Base-by-base conservation (phyloP, 2,888 invertebrate species). In the Dusona sp. region DNA sequence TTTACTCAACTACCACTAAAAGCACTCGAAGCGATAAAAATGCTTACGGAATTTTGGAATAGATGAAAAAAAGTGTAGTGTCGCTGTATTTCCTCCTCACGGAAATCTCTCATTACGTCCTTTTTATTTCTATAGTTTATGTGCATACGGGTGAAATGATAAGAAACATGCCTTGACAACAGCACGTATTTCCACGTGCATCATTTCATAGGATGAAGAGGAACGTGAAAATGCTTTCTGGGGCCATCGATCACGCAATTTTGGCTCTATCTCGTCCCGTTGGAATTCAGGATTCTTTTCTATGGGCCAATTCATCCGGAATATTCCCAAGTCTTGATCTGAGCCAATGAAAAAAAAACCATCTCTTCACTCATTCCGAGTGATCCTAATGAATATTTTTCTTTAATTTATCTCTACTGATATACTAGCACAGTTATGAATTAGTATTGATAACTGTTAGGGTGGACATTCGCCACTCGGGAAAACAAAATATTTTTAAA, bases 211-310 rank as follows among this genome's bases (percentile, higher is more conserved):
- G 68, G 57, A 75, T 45, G 57, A 73, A 61, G 73, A 61, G 75
- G 75, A 54, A 79, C 68, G 42, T 77, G 73, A 42, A 68, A 79
- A 74, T 78, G 68, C 73, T 78, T 85, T 57, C 72, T 64, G 75
- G 84, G 38, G 65, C 72, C 79, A 86, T 86, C 85, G 83, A 86
- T 86, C 85, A 83, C 65, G 57, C 75, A 79, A 83, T 83, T 86
- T 86, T 83, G 84, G 83, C 75, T 65, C 75, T 36, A 29, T 61
- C 36, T 36, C 51, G 57, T 33, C 48, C 38, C 68, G 48, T 57
- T 57, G 74, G 70, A 57, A 72, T 72, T 65, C 64, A 57, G 65
- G n/a, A 61, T 42, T 7, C 36, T 61, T 36, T 25, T 65, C 3
- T 33, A 65, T 29, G 38, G 38, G 72, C 8, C 16, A 70, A 25